phyloP scores from a whole-genome alignment of 2,113 vertebrate species.

The Daboia siamensis region DNA sequence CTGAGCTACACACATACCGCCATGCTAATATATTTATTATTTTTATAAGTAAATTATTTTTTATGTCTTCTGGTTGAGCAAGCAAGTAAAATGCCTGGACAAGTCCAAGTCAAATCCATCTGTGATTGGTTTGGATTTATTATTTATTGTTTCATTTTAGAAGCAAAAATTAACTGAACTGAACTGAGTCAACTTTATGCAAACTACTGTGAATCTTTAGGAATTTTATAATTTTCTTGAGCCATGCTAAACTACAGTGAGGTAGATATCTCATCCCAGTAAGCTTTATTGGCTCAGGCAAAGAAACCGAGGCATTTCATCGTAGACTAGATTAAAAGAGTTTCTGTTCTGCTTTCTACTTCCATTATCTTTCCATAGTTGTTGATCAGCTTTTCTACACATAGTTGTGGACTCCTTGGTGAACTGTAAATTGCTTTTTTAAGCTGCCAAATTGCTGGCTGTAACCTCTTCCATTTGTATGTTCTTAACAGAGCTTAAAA shows the following conservation, averaged over 20 bases:
- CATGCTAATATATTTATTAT: background rate
- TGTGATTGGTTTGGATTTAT: background rate
- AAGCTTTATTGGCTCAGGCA: conserved; percentile 80
- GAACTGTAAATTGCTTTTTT: conserved; percentile 69
- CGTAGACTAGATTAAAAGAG: conserved; percentile 81
- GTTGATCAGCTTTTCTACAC: conserved; percentile 76
- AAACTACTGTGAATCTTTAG: conserved; percentile 56
- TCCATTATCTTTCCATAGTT: conserved; percentile 72
- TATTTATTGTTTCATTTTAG: background rate
- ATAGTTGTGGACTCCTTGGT: conserved; percentile 58
- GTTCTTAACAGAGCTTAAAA: conserved; percentile 80
- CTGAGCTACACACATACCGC: background rate
- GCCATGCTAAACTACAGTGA: conserved; percentile 71
- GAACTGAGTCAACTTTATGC: conserved; percentile 18
- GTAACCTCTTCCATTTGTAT: conserved; percentile 74
- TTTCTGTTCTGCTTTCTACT: conserved; percentile 67
- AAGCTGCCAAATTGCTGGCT: conserved; percentile 77
- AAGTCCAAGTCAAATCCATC: conserved; percentile 1
- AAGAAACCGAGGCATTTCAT: conserved; percentile 85
- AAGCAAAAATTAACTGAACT: background rate
- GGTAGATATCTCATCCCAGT: conserved; percentile 70
- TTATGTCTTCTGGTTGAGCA: background rate
- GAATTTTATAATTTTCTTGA: conserved; percentile 56
- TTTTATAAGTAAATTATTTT: background rate
- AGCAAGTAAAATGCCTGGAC: background rate